Conservation (phyloP, 2,797 vertebrate genomes). For the Acridotheres tristis region DNA sequence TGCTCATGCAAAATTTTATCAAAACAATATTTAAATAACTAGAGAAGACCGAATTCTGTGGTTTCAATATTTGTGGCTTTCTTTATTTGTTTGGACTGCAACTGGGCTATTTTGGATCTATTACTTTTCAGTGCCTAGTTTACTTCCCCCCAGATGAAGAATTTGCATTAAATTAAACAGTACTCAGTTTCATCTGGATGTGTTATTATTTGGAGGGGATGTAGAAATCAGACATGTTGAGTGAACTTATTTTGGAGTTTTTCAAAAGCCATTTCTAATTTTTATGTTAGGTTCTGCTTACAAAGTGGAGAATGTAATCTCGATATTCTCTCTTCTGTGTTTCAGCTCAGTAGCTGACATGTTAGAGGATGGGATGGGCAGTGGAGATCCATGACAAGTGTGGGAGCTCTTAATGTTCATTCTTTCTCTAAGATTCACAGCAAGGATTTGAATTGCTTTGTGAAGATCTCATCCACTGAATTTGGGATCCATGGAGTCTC, state of each 20-base stretch:
- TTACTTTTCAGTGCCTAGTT: not conserved
- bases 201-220: not conserved
- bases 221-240: not conserved
- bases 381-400: fast-evolving
- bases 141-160: not conserved
- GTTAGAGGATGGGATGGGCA: not conserved
- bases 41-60: not conserved
- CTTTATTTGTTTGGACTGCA: not conserved
- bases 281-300: not conserved
- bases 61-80: not conserved
- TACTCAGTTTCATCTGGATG: not conserved
- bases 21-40: not conserved
- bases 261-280: not conserved
- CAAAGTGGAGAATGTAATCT: not conserved
- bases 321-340: not conserved
- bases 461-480: not conserved
- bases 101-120: not conserved
- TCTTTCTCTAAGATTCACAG: not conserved
- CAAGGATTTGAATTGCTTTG: not conserved
- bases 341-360: not conserved
- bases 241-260: not conserved
- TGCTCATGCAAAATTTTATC: not conserved
- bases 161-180: not conserved
- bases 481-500: not conserved
- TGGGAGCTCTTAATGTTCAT: fast-evolving